Conservation (phyloP, 2,888 invertebrate species). For the Thelaira solivaga region DNA sequence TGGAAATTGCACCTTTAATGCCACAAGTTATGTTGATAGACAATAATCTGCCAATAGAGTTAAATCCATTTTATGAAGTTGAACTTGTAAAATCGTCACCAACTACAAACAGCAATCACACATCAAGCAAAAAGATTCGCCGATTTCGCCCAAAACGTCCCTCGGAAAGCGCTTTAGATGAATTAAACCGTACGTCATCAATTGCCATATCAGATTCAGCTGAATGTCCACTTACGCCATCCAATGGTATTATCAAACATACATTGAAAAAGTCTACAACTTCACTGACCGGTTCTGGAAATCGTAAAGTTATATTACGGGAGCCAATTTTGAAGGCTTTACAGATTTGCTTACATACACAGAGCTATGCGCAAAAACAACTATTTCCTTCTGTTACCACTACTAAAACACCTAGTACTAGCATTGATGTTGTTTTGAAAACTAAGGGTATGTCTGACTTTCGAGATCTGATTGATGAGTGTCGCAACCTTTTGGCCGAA, state of each 20-base stretch:
- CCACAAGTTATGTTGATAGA: conserved; percentile 69
- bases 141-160: conserved; percentile 67
- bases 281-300: conserved; percentile 10
- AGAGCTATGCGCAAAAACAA: conserved; percentile 26
- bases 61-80: conserved; percentile 71
- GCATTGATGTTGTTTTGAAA: conserved; percentile 10
- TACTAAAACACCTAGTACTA: background rate
- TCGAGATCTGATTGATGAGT: conserved; percentile 72
- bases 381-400: background rate
- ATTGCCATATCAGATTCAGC: conserved; percentile 28
- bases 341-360: conserved; percentile 37
- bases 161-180: conserved; percentile 71
- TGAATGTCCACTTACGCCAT: conserved; percentile 28
- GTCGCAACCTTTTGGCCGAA: conserved; percentile 68
- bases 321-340: conserved; percentile 67
- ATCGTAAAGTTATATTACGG: conserved; percentile 65
- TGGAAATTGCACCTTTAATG: conserved; percentile 79
- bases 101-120: background rate
- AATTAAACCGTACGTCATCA: conserved; percentile 64
- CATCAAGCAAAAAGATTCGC: conserved; percentile 55
- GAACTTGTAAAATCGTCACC: conserved; percentile 11
- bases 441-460: conserved; percentile 67
- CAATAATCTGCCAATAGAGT: conserved; percentile 61
- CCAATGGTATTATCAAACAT: conserved; percentile 65
- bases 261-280: conserved; percentile 62